Evolutionary conservation across 2,888 invertebrate genomes (phyloP), one percentile per base, ranked within the genome.

Genomic region (Aporophyla nigra): DNA sequence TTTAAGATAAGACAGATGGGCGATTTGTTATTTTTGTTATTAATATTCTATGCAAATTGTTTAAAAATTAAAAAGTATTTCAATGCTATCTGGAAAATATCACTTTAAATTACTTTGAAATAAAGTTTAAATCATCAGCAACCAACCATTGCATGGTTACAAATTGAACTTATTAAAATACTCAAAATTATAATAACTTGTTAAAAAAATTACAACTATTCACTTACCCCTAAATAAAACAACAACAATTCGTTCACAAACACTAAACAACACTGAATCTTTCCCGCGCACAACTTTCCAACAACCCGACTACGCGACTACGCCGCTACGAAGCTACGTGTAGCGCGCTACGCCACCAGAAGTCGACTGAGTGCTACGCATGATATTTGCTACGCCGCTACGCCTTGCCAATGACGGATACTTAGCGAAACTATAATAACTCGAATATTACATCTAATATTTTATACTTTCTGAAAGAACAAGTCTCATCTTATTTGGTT

Each of bases 341-440:
- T 83, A 82, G 71, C 85, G 80, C 80, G 87, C 89, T 91, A 90
- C 90, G 90, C 86, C 78, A 87, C 87, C 86, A 84, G 83, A 74
- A 83, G 82, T 72, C 84, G 91, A 92, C 91, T 92, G 90, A 84
- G 78, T 80, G 83, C 83, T 86, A 86, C 82, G 86, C 80, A 80
- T 84, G 80, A 74, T 77, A 80, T 75, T 84, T 76, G 78, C 86
- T 83, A 82, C 79, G 71, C 68, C 68, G 58, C 69, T 69, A 61
- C 73, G 49, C 73, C 56, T 56, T 46, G 1, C 78, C 58, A 51
- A 56, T 66, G 66, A 76, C 70, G 76, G 75, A 71, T 81, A 81
- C 73, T 71, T 82, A 61, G 27, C 79, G 61, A 77, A 86, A 86
- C 82, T 87, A 82, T 80, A 76, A 72, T 76, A 83, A 81, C 78